These are phyloP conservation scores for Stictonetta naevosa DNA, from an alignment of 2,113 vertebrate genomes.

Conservation along the genomic window DNA sequence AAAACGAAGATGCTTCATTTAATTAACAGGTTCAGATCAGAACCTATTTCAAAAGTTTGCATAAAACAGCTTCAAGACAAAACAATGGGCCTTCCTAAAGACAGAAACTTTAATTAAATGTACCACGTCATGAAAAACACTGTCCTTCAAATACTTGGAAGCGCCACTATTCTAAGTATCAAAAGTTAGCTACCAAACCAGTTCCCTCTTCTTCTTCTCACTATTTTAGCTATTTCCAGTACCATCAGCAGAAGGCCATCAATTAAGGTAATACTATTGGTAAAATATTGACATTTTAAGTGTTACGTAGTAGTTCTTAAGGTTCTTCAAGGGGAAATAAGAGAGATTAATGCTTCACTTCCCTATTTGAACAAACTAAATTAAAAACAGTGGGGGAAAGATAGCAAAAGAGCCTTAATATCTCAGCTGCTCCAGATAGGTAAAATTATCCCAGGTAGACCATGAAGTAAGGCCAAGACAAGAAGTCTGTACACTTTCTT, in stretches of 20 bases:
- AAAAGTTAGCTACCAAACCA: neutral
- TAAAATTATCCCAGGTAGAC: neutral
- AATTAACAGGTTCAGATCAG: neutral
- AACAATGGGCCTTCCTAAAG: neutral
- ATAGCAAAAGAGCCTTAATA: neutral
- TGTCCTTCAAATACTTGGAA: neutral
- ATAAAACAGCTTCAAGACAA: neutral
- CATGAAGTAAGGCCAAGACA: neutral
- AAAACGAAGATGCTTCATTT: neutral
- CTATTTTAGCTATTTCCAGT: neutral
- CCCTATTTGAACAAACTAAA: neutral
- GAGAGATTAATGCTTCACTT: neutral
- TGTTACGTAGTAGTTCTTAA: neutral
- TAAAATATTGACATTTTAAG: neutral
- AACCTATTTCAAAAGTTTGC: neutral
- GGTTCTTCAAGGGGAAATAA: neutral
- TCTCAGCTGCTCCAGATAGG: neutral
- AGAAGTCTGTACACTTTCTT: neutral
- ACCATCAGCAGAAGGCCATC: neutral
- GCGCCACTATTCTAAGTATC: neutral
- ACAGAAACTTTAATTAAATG: neutral
- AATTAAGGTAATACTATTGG: neutral
- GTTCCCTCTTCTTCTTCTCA: neutral
- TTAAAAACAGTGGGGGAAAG: neutral
- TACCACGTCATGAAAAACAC: fast-evolving